Conservation (phyloP, 2,113 vertebrate genomes). For the Melanotaenia duboulayi region DNA sequence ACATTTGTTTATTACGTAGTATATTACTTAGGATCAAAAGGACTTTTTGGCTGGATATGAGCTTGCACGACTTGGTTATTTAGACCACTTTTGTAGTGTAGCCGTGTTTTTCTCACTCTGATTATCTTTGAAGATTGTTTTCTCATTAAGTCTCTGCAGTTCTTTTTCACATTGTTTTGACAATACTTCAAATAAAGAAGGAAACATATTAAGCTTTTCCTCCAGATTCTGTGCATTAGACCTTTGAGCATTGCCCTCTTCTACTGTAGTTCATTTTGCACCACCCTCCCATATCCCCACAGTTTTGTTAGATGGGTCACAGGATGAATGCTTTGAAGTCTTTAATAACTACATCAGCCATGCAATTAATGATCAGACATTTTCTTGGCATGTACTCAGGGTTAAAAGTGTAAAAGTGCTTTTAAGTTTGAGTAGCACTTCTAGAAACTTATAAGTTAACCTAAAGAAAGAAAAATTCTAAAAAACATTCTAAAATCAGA, state of each 20-base stretch:
- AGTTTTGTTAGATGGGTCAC: not conserved
- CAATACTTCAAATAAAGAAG: not conserved
- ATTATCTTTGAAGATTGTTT: conserved; percentile 13
- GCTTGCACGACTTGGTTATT: too few relatives aligned
- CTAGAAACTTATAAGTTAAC: too few relatives aligned
- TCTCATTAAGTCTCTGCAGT: not conserved
- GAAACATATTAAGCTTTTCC: not conserved
- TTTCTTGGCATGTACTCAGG: too few relatives aligned
- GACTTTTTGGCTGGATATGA: too few relatives aligned
- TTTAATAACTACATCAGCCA: not conserved
- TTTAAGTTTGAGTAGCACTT: too few relatives aligned
- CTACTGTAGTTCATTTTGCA: conserved; percentile 20
- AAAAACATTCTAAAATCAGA: not conserved
- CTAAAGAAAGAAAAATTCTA: not conserved
- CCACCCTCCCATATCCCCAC: conserved; percentile 1
- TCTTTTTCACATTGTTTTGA: conserved; percentile 10
- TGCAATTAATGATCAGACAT: too few relatives aligned
- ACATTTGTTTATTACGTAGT: too few relatives aligned
- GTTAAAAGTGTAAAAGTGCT: too few relatives aligned
- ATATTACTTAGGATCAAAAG: too few relatives aligned
- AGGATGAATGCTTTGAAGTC: conserved; percentile 2
- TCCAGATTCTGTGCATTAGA: not conserved
- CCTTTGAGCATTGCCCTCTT: conserved; percentile 1
- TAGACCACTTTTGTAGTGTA: not conserved
- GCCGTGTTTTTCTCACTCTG: conserved; percentile 23